Base-by-base conservation (phyloP, 2,797 vertebrate species). In the Melanotaenia maccullochi region DNA sequence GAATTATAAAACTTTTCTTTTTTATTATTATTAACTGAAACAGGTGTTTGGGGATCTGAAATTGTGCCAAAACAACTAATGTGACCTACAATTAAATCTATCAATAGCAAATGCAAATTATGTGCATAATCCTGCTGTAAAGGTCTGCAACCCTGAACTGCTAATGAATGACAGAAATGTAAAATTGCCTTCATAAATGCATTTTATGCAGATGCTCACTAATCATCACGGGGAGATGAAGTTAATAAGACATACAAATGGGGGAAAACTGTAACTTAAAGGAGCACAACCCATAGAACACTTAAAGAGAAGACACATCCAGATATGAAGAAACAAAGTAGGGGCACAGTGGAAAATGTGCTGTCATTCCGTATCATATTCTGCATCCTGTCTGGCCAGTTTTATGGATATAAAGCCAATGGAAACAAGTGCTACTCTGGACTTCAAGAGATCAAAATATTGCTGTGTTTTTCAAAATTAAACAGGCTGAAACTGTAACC, bases 341-440 rank as follows among this genome's bases (percentile, higher is more conserved):
- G 54, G 78, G 52, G 42, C 52, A 4, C 73, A 72, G 56, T 82
- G 80, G 84, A 88, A 91, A 90, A 81, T 83, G 51, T 81, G 79
- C 77, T 81, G 77, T 83, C 82, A 85, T 85, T 84, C 71, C 59
- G 80, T 86, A 82, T 87, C 57, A 85, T 82, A 83, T 80, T 87
- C 84, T 62, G 69, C 76, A 68, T 82, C 38, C 49, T 82, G 67
- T 82, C 79, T 84, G 65, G 83, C 30, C 77, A 73, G 52, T 71
- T 69, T 73, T 74, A 73, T 76, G 9, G 81, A 68, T 28, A 38
- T 13, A 24, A 66, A 54, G 77, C 85, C 79, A 88, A 81, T 87
- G 83, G 84, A 87, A 89, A 89, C 79, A 87, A 87, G 79, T 86
- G 76, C 65, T 85, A 32, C 73, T 60, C 61, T 0, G 68, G 71